Conservation (phyloP, 2,797 vertebrate species). For the Thunnus albacares region DNA sequence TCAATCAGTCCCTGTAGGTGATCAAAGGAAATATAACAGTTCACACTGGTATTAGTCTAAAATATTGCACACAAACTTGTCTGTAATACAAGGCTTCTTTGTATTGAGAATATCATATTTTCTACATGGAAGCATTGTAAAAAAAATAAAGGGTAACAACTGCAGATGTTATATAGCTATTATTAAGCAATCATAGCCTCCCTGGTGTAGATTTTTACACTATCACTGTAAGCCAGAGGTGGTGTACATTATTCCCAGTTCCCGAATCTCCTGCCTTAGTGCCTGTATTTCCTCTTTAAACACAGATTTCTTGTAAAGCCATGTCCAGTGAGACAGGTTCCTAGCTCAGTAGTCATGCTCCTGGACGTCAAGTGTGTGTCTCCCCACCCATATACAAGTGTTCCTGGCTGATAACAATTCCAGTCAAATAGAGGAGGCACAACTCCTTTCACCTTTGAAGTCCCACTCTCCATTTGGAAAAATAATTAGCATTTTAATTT, state of each 20-base stretch:
- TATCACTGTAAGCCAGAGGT: neutral
- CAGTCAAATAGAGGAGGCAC: constrained; percentile 6
- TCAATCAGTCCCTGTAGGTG: constrained; percentile 14
- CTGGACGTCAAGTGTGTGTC: constrained; percentile 1
- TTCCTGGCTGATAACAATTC: constrained; percentile 25
- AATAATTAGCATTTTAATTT: neutral
- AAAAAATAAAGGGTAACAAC: constrained; percentile 6
- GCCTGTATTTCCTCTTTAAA: constrained; percentile 17
- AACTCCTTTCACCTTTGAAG: constrained; percentile 2
- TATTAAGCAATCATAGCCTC: constrained; percentile 2
- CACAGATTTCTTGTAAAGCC: constrained; percentile 24
- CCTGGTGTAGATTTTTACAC: neutral
- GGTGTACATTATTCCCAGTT: constrained; percentile 7
- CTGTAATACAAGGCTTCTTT: neutral
- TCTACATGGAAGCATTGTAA: neutral
- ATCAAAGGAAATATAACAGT: constrained; percentile 10
- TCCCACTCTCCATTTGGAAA: neutral
- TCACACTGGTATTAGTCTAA: neutral
- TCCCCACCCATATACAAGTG: neutral
- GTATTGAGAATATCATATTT: neutral
- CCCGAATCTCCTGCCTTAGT: constrained; percentile 16
- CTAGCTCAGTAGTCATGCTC: constrained; percentile 8
- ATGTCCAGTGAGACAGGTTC: constrained; percentile 22
- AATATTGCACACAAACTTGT: constrained; percentile 1
- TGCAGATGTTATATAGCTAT: constrained; percentile 3